phyloP scores from a whole-genome alignment of 2,113 vertebrate species.

The Cyprinodon variegatus region DNA sequence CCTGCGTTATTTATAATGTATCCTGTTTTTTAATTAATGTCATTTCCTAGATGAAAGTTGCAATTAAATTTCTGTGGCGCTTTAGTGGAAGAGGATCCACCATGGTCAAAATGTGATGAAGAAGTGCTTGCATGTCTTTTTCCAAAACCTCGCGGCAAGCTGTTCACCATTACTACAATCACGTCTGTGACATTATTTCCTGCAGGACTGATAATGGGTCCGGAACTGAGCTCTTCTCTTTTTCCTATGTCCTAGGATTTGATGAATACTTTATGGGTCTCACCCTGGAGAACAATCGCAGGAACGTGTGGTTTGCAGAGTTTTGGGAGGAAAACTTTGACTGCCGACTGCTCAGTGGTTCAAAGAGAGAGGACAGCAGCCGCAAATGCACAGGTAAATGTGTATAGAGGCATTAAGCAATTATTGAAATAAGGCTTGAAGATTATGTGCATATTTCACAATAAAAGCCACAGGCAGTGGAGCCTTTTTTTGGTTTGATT shows the following conservation, averaged over 20 bases:
- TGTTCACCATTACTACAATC: constrained; percentile 5
- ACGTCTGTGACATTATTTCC: constrained; percentile 51
- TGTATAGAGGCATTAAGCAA: constrained; percentile 5
- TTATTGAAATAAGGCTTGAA: constrained; percentile 14
- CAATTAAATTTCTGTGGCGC: constrained; percentile 65
- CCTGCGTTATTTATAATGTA: constrained; percentile 66
- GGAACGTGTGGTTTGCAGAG: constrained; percentile 82
- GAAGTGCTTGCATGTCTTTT: constrained; percentile 34
- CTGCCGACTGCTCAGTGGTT: constrained; percentile 77
- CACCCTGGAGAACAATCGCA: constrained; percentile 80
- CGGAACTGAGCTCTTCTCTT: constrained; percentile 56
- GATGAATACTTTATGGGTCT: constrained; percentile 79
- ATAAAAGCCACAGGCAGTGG: constrained; percentile 31
- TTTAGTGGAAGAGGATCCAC: constrained; percentile 64
- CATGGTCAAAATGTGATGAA: constrained; percentile 70
- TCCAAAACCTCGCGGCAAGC: constrained; percentile 46
- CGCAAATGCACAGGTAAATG: constrained; percentile 79
- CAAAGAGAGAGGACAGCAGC: constrained; percentile 77
- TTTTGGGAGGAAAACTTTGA: constrained; percentile 83
- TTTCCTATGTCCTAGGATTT: constrained; percentile 69
- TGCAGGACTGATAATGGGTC: constrained; percentile 63
- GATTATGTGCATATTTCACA: constrained; percentile 7
- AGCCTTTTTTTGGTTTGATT: constrained; percentile 13
- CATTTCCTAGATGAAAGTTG: constrained; percentile 74
- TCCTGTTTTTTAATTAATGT: constrained; percentile 75